Percentiles rank a stretch among this genome's conserved stretches.
Conservation (phyloP, 2,113 vertebrate species). For the Camarhynchus parvulus region DNA sequence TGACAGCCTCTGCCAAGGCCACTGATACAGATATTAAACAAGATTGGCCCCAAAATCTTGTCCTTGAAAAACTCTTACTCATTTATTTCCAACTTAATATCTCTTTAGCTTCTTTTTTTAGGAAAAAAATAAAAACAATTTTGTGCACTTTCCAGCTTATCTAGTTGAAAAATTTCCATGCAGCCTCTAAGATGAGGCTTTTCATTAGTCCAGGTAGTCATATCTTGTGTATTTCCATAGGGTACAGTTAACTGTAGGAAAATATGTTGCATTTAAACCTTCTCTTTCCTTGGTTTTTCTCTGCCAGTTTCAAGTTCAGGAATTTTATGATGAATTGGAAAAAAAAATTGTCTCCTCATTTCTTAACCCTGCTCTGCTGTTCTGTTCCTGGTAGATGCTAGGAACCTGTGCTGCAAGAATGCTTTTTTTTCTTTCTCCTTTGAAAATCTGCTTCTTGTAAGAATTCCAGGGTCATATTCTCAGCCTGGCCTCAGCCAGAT, state of each 20-base stretch:
- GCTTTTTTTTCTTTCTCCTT: background rate
- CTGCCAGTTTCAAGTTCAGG: background rate
- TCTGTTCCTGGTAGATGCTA: background rate
- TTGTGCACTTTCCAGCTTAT: background rate
- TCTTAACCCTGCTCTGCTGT: background rate
- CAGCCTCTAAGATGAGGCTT: background rate
- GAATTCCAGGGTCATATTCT: background rate
- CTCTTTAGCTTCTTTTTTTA: background rate
- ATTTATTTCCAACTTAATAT: background rate
- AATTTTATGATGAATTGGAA: background rate
- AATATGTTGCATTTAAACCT: background rate
- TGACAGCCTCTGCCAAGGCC: background rate
- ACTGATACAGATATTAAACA: background rate
- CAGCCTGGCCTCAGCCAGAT: background rate
- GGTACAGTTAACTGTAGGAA: background rate
- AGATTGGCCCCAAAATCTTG: background rate
- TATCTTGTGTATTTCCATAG: background rate
- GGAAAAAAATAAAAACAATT: background rate
- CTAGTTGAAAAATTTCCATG: background rate
- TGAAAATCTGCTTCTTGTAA: background rate
- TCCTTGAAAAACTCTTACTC: background rate
- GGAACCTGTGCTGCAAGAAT: background rate
- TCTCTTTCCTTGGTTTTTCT: background rate
- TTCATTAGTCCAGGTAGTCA: background rate
- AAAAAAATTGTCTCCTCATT: background rate